Evolutionary conservation across 2,797 vertebrate species (phyloP).

Genomic region (Acridotheres tristis): DNA sequence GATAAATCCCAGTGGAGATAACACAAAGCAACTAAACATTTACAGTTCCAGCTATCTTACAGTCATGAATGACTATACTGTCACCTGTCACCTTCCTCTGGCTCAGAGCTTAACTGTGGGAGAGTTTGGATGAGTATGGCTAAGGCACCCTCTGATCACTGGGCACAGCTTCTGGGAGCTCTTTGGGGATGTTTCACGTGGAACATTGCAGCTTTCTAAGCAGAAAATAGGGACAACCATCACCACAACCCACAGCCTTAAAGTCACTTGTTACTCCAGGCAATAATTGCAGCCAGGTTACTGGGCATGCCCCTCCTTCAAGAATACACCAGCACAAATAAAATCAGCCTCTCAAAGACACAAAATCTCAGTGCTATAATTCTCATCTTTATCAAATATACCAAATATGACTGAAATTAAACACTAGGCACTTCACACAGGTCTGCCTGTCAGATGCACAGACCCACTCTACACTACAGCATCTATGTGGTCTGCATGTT

Average conservation of each 20-base stretch:
- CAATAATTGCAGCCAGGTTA: fast-evolving
- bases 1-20: not conserved
- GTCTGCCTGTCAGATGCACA: not conserved
- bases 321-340: not conserved
- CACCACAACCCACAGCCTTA: fast-evolving
- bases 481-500: not conserved
- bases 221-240: not conserved
- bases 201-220: not conserved
- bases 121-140: fast-evolving
- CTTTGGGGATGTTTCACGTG: too few relatives aligned
- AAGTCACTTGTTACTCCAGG: not conserved
- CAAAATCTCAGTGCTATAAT: not conserved
- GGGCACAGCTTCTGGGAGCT: not conserved
- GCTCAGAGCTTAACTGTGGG: fast-evolving
- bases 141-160: not conserved
- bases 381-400: not conserved
- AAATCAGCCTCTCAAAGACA: not conserved
- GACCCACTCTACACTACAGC: not conserved
- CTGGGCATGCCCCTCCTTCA: not conserved
- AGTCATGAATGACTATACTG: not conserved
- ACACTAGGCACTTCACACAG: fast-evolving
- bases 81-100: not conserved
- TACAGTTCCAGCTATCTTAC: not conserved
- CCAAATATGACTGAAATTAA: not conserved
- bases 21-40: not conserved